phyloP scores from a whole-genome alignment of 1,140 invertebrate genomes.

The Marisa cornuarietis region DNA sequence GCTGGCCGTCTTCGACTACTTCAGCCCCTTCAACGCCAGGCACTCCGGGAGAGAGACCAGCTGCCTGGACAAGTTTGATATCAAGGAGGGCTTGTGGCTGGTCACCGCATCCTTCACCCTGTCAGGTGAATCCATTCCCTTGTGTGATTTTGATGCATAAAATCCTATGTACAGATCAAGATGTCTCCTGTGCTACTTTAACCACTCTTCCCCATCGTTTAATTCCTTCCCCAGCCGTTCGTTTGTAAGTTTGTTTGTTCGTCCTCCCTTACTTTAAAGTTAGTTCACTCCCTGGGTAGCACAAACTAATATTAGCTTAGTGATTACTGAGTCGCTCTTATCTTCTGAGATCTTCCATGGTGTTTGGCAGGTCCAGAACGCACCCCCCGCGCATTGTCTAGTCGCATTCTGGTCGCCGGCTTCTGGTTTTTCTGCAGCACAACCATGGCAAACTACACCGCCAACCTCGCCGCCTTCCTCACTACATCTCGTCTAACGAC shows the following conservation, averaged over 20 bases:
- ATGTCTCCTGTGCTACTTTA: no score
- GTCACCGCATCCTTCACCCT: slow-evolving; percentile 90
- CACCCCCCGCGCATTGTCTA: slow-evolving; percentile 84
- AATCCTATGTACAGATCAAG: no score
- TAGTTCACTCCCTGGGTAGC: no score
- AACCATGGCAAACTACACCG: slow-evolving; percentile 78
- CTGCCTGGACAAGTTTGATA: slow-evolving; percentile 22
- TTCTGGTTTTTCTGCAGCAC: slow-evolving; percentile 94
- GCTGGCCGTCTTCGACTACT: slow-evolving; percentile 41
- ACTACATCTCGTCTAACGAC: slow-evolving; percentile 39
- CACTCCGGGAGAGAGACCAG: slow-evolving; percentile 19
- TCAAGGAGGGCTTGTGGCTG: slow-evolving; percentile 83
- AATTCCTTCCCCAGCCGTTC: no score
- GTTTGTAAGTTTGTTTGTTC: no score
- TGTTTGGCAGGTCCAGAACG: slow-evolving; percentile 38
- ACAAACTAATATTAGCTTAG: no score
- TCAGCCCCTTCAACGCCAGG: slow-evolving; percentile 32
- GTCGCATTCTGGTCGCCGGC: slow-evolving; percentile 84
- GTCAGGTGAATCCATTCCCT: slow-evolving; percentile 71
- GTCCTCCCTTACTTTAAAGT: no score
- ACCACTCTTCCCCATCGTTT: no score
- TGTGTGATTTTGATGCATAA: no score
- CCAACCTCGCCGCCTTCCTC: slow-evolving; percentile 51
- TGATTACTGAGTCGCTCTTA: no score
- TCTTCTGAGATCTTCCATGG: not conserved